Evolutionary conservation across 1,140 invertebrate species (phyloP), one percentile per base, ranked within the genome.

Genomic region (Bombus pyrosoma): DNA sequence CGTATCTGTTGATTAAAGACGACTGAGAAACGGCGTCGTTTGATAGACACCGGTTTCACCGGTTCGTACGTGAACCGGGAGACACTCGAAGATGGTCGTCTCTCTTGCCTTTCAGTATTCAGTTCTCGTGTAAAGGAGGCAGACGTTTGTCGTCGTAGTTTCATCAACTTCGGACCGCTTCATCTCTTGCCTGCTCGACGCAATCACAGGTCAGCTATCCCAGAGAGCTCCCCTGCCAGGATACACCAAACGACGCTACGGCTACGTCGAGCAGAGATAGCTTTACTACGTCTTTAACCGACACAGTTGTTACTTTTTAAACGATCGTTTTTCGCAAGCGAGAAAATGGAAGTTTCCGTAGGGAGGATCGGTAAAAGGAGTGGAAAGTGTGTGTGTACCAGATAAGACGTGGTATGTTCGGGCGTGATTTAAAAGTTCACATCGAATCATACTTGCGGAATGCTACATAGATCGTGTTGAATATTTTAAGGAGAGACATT

Each of bases 1-100:
- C 76, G 84, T 84, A 78, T 77, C 74, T 75, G 73, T 77, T 86
- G 76, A 89, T 89, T 86, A 89, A 83, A 72, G 88, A 69, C 74
- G 69, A 78, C 71, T 34, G 41, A 9, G 84, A 90, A 34, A 91
- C 71, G 66, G 39, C 25, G n/a, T 72, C 77, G 82, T 80, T 62
- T 62, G n/a, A 6, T 25, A 47, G n/a, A 68, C 37, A 66, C 34
- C 32, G n/a, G 43, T 59, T 75, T 37, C 53, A 53, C 25, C 59
- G 18, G 37, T 78, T 72, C n/a, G 66, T 72, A 79, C 83, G 76
- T 43, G 83, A 28, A 71, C 34, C 8, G 39, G 12, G 28, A 41
- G 69, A 72, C 34, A 6, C 34, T 68, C 9, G 34, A 28, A 25
- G 59, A 25, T 34, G 18, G 43, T 53, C 10, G 62, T 53, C 10